phyloP scores from a whole-genome alignment of 2,888 invertebrate species.

The Balanococcus diminutus region DNA sequence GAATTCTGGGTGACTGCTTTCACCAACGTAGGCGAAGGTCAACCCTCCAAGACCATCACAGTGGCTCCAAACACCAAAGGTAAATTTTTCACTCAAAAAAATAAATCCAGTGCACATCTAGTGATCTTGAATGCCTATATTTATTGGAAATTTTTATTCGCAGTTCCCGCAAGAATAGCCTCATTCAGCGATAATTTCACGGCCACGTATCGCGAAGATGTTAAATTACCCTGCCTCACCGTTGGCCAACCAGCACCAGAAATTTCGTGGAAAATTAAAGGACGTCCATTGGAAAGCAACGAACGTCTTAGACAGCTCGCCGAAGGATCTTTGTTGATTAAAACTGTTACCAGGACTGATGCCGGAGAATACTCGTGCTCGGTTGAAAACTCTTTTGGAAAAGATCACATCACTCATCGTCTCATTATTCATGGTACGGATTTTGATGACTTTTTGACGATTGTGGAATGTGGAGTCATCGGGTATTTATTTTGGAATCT shows the following conservation, averaged over 20 bases:
- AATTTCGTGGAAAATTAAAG: constrained; percentile 87
- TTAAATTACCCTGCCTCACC: constrained; percentile 87
- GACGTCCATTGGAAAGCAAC: constrained; percentile 76
- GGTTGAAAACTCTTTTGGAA: constrained; percentile 90
- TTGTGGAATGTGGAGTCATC: too few relatives aligned
- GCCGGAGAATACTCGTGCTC: constrained; percentile 94
- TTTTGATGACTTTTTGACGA: too few relatives aligned
- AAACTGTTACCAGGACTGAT: constrained; percentile 85
- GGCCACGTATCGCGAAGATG: constrained; percentile 89
- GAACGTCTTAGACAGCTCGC: constrained; percentile 83
- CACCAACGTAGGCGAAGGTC: constrained; percentile 92
- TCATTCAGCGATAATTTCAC: constrained; percentile 94
- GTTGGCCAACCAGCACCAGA: constrained; percentile 91
- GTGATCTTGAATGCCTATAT: not conserved
- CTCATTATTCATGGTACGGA: constrained; percentile 85
- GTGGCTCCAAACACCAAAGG: constrained; percentile 83
- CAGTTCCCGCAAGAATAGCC: constrained; percentile 91
- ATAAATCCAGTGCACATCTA: not conserved
- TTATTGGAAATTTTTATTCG: constrained; percentile 59
- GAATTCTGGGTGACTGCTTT: constrained; percentile 95
- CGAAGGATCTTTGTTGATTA: constrained; percentile 89
- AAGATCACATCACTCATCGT: constrained; percentile 88
- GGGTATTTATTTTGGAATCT: too few relatives aligned
- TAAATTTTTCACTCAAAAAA: constrained; percentile 61
- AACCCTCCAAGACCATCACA: constrained; percentile 83